Base-by-base conservation (phyloP, 2,797 vertebrate genomes). In the Sebastes oblongus region DNA sequence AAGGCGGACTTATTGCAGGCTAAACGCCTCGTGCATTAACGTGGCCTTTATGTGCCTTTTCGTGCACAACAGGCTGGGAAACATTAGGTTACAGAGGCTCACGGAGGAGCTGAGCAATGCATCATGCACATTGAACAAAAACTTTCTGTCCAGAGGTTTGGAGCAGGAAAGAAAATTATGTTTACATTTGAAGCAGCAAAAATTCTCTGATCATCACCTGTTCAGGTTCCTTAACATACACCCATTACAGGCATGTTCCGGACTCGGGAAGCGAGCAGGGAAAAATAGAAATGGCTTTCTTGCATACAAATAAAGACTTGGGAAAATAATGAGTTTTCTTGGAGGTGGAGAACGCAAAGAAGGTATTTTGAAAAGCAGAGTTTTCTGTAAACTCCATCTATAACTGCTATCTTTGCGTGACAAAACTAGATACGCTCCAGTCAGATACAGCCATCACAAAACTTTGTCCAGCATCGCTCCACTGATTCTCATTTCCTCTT, bases 51-150 rank as follows among this genome's bases (percentile, higher is more conserved):
- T 50, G 46, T 2, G 8, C 46, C 46, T 50, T 50, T 50, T 50
- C 0, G 16, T 50, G 46, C 39, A 8, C 14, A 50, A 50, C 1
- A 0, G 7, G 46, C 7, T 4, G 46, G 18, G 42, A 0, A 46
- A 46, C 42, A 46, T 46, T 46, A 18, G 42, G 42, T 46, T 46
- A 18, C 42, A 8, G 42, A 46, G 6, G 52, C 52, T 55, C 52
- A 24, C 52, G 5, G n/a, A 55, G 22, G 54, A 24, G n/a, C n/a
- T 55, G 54, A 55, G 54, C 5, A 1, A 55, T 1, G 54, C 3
- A 6, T 55, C 22, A 55, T 59, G 56, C 2, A 7, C 18, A 46
- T 0, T 59, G 16, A 59, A 29, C 14, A 16, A 36, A 72, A 30
- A n/a, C 65, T n/a, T 30, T 67, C 27, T 30, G 27, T 7, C 18